Percentiles rank a stretch among this genome's conserved stretches.
Evolutionary conservation across 2,113 vertebrate genomes (phyloP).

Genomic region (Sander vitreus): DNA sequence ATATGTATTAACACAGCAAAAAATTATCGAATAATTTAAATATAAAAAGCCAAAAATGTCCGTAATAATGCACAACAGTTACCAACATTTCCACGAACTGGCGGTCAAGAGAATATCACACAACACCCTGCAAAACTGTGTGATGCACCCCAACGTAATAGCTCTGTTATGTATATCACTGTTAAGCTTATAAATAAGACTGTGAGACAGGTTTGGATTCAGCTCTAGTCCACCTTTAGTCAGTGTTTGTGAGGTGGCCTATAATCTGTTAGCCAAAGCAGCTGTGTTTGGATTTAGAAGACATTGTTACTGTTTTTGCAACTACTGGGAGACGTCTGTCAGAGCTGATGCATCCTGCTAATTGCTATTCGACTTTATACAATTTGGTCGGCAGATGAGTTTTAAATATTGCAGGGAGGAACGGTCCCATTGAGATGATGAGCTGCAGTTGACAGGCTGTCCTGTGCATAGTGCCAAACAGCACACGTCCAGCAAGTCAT

Average conservation of each 20-base stretch:
- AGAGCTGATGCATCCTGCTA: not conserved
- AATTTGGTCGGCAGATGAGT: not conserved
- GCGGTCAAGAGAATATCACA: not conserved
- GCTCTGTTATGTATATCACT: not conserved
- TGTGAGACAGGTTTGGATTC: constrained; percentile 5
- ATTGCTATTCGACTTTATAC: not conserved
- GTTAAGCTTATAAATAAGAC: not conserved
- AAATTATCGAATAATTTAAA: no score
- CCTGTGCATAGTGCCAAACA: not conserved
- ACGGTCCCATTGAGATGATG: not conserved
- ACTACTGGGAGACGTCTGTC: not conserved
- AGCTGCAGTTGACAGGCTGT: not conserved
- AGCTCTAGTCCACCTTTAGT: not conserved
- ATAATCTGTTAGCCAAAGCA: not conserved
- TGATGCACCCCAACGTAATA: not conserved
- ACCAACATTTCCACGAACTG: not conserved
- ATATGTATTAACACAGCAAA: no score
- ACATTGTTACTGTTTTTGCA: not conserved
- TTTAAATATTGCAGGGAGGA: not conserved
- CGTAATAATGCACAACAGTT: no score
- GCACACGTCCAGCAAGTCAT: not conserved
- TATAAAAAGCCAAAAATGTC: no score
- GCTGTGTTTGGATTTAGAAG: not conserved
- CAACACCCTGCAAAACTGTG: not conserved
- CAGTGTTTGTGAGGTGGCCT: not conserved